Evolutionary conservation across 2,113 vertebrate genomes (phyloP), one percentile per base, ranked within the genome.

Genomic region (Pygoscelis antarcticus): DNA sequence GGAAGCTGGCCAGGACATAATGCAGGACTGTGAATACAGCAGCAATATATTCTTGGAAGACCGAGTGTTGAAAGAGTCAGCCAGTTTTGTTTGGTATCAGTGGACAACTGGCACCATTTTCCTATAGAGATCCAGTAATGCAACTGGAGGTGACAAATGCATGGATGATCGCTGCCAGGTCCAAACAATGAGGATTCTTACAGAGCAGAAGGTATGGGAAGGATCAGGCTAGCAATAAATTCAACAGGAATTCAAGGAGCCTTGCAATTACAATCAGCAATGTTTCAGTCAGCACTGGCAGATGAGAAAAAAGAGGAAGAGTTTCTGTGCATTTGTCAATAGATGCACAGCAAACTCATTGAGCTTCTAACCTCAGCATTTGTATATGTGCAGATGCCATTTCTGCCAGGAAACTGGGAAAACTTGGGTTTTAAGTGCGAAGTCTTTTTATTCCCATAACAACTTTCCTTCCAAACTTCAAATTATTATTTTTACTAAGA

Each of bases 41-140:
- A 82, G 40, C 17, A 25, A 5, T 26, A 46, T 30, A 26, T 42
- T 74, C 27, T 34, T 60, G 49, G 32, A 74, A 91, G 78, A 69
- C 0, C 0, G 0, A 60, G 30, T 38, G 40, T 52, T 81, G 23
- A 61, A 74, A 66, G 13, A 54, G 11, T 44, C 38, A 32, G 52
- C 15, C 34, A 22, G 9, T 68, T 71, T 26, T 62, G 9, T 71
- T 80, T 79, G 25, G 14, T 36, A 27, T 29, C 40, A 65, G 44
- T 29, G 27, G 42, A 72, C 18, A 78, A 23, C 13, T 46, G n/a
- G 34, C 13, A 55, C 25, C 2, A 14, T 61, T 88, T 62, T 75
- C 65, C 55, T 58, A 7, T 5, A 25, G 29, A 30, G 10, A 40
- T 46, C 30, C 46, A 83, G 30, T 11, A 51, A 47, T 5, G 22